phyloP scores from a whole-genome alignment of 2,888 invertebrate species.

The Megastigmus dorsalis region DNA sequence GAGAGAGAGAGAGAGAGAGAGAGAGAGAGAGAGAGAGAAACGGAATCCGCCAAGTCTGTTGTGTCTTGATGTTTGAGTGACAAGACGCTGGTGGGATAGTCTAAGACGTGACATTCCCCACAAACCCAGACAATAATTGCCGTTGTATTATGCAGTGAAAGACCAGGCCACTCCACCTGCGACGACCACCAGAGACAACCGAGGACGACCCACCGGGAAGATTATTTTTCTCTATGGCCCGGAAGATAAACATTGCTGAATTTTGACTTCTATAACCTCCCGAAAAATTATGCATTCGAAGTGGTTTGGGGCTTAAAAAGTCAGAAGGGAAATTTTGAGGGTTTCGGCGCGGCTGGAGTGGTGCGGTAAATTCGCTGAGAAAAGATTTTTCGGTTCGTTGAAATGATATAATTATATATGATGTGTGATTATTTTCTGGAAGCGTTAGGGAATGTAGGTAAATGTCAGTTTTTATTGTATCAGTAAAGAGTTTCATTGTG shows the following conservation, averaged over 20 bases:
- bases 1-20: background rate
- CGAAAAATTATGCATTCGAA: conserved; percentile 4
- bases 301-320: conserved; percentile 30
- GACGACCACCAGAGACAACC: too few species aligned
- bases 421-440: background rate
- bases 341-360: background rate
- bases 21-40: too few species aligned
- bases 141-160: conserved; percentile 32
- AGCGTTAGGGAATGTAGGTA: background rate
- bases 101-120: conserved; percentile 56
- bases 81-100: conserved; percentile 58
- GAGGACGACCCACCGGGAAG: conserved; percentile 23
- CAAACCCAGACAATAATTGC: conserved; percentile 46
- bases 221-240: conserved; percentile 22
- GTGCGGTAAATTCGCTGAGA: background rate
- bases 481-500: too few species aligned
- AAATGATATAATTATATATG: background rate
- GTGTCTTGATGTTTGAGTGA: conserved; percentile 63
- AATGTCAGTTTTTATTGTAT: too few species aligned
- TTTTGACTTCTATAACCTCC: conserved; percentile 38
- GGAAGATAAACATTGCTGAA: conserved; percentile 39
- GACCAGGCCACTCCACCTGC: conserved; percentile 45
- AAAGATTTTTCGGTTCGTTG: background rate
- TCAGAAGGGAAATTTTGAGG: conserved; percentile 9
- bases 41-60: too few species aligned